Evolutionary conservation across 1,140 invertebrate species (phyloP), one percentile per base, ranked within the genome.

Genomic region (Propsilocerus akamusi): DNA sequence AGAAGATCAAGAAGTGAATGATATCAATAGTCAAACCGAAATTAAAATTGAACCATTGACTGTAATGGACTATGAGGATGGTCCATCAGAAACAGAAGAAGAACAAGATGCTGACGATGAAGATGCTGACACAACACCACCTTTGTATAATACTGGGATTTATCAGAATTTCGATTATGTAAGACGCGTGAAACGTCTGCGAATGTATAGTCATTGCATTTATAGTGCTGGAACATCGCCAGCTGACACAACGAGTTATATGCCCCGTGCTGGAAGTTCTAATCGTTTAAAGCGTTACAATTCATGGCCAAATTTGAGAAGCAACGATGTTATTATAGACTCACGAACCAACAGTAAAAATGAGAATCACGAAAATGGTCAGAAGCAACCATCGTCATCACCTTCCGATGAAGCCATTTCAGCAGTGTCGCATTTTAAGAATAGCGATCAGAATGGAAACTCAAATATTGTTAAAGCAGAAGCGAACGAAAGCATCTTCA

Each of bases 21-120:
- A 47, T 25, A 47, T 47, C 25, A 47, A 47, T 26, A 47, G 23
- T 20, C 52, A 57, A 74, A 14, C 65, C n/a, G n/a, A n/a, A n/a
- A n/a, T n/a, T n/a, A n/a, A n/a, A 41, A 41, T 20, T 17, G 14
- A n/a, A 41, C 17, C 14, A 41, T 20, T 41, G 14, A 17, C 14
- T n/a, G n/a, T n/a, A 41, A 17, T 41, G 34, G 22, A 20, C 14
- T 17, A 10, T 14, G 22, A 41, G 17, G n/a, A 30, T 8, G 22
- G 17, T n/a, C 12, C 17, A 20, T 8, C 17, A 41, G 34, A n/a
- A 41, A 22, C 22, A 20, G 14, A 20, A 20, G 34, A 41, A 7
- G 17, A 20, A 20, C 8, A 41, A 5, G n/a, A 41, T 7, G 17
- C 34, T 20, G 32, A 37, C 20, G 5, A n/a, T 20, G 34, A 41